Conservation (phyloP, 2,113 vertebrate species). For the Panurus biarmicus region DNA sequence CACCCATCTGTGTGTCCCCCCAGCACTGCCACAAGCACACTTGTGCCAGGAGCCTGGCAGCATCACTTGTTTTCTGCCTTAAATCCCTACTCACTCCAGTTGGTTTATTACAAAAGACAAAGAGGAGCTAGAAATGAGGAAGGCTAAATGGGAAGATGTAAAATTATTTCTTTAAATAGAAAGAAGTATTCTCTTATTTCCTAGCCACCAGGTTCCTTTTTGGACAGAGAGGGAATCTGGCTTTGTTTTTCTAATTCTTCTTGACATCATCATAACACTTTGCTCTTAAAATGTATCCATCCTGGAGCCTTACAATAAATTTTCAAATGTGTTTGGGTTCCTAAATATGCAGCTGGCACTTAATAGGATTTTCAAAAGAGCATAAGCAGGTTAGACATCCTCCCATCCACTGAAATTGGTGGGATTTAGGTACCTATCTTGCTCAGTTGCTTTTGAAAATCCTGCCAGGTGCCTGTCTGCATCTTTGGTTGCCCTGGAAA, state of each 20-base stretch:
- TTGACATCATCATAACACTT: not conserved
- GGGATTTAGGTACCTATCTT: slow-evolving; percentile 3
- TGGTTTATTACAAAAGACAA: not conserved
- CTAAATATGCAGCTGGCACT: slow-evolving; percentile 11
- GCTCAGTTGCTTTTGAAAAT: not conserved
- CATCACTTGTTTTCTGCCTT: not conserved
- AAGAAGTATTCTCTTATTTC: not conserved
- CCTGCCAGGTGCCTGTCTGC: slow-evolving; percentile 4
- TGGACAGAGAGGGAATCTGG: not conserved
- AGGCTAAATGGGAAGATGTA: not conserved
- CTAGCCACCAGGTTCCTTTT: not conserved
- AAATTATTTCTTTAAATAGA: not conserved
- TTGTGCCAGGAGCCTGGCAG: not conserved
- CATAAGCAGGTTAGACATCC: slow-evolving; percentile 37
- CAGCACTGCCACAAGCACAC: not conserved
- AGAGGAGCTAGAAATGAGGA: not conserved
- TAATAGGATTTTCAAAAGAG: slow-evolving; percentile 45
- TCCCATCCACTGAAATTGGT: not conserved
- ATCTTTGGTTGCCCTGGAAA: slow-evolving; percentile 10
- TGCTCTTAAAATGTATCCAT: not conserved
- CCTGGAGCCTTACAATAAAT: not conserved
- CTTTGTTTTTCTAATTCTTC: not conserved
- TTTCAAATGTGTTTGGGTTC: not conserved
- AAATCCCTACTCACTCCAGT: not conserved
- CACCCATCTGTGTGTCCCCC: not conserved